Base-by-base conservation (phyloP, 2,797 vertebrate species). In the Danio jaintianensis region DNA sequence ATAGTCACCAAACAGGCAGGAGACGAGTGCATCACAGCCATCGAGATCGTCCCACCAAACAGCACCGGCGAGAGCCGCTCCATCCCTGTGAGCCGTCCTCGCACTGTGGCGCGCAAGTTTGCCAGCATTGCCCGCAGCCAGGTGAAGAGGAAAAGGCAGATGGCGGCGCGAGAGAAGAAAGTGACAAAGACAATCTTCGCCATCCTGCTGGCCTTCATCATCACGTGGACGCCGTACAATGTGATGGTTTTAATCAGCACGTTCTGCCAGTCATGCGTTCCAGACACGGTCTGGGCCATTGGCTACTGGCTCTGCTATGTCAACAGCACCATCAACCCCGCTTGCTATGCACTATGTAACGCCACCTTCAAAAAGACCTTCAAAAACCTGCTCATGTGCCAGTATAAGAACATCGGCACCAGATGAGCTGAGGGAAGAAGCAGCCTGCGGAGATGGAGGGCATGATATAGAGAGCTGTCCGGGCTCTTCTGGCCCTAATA, bases 341-440 rank as follows among this genome's bases (percentile, higher is more conserved):
- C 97, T 78, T 99, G 98, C 89, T 99, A 99, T 0, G 98, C 98
- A 36, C 94, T 99, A 88, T 99, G 98, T 93, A 99, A 99, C 0
- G 97, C 96, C 87, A 99, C 98, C 0, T 99, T 99, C 90, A 99
- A 99, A 91, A 99, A 99, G 93, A 99, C 98, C 20, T 99, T 99
- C 89, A 96, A 97, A 90, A 98, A 99, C 90, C 94, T 99, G 83
- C 92, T 99, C 77, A 93, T 98, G 87, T 99, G 98, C 92, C 97
- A 99, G 88, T 99, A 99, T 84, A 97, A 97, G 86, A 99, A 99
- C 82, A 94, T 94, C 42, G 93, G 93, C 62, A 94, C 93, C 0
- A 93, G 94, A 91, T 95, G 90, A 94, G 86, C 83, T 79, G 84
- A 86, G 62, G 52, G 74, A 18, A 50, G 22, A 56, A 53, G 47